Evolutionary conservation across 2,888 invertebrate genomes (phyloP).

Genomic region (Priocnemis perturbator): DNA sequence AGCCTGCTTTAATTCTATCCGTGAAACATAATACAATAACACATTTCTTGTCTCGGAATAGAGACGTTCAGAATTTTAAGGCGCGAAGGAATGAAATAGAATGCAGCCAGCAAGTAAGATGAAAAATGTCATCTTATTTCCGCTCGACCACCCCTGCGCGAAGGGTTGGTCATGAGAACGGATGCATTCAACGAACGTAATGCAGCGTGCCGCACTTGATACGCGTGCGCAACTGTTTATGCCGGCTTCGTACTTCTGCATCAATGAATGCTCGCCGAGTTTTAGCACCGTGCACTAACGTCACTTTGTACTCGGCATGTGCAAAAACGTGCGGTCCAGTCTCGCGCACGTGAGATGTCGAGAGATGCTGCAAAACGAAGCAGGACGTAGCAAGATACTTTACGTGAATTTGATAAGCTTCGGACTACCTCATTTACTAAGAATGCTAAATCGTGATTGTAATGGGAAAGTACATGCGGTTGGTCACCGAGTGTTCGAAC

Average conservation of each 20-base stretch:
- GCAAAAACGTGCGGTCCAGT: conserved; percentile 41
- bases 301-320: conserved; percentile 48
- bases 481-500: no score
- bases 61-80: no score
- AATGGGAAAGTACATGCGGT: no score
- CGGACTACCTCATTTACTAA: no score
- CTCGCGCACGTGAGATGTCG: conserved; percentile 23
- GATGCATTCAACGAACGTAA: conserved; percentile 34
- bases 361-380: conserved; percentile 45
- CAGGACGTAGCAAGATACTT: conserved; percentile 12
- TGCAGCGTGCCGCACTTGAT: conserved; percentile 35
- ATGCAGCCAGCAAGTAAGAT: no score
- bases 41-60: no score
- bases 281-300: conserved; percentile 35
- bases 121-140: no score
- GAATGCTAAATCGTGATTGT: no score
- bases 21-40: no score
- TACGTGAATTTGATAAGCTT: conserved; percentile 16
- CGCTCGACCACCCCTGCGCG: background rate
- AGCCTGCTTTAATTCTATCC: no score
- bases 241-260: conserved; percentile 24
- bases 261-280: conserved; percentile 38
- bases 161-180: no score
- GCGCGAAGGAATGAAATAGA: no score
- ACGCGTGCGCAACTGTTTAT: conserved; percentile 41